phyloP scores from a whole-genome alignment of 2,113 vertebrate species.

The Microtus pennsylvanicus region DNA sequence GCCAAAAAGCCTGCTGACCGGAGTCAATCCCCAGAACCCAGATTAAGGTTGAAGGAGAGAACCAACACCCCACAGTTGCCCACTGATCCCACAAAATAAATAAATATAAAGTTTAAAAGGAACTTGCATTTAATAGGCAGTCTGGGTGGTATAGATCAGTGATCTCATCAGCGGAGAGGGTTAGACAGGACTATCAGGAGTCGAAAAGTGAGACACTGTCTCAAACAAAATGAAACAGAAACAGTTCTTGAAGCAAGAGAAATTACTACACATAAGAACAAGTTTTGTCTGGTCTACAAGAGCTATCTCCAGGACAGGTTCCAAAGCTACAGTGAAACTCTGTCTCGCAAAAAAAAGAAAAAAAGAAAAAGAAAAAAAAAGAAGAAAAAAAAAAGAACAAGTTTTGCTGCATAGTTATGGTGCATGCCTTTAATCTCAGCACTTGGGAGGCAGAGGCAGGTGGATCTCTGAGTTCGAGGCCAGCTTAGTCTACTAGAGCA shows the following conservation, averaged over 20 bases:
- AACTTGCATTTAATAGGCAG: not conserved
- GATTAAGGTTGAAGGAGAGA: not conserved
- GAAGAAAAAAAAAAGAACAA: not conserved
- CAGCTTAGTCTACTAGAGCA: not conserved
- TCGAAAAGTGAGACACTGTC: not conserved
- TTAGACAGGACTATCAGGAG: not conserved
- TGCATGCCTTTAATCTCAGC: not conserved
- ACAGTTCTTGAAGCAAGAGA: not conserved
- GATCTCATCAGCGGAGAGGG: too few relatives aligned
- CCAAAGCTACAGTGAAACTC: too few relatives aligned
- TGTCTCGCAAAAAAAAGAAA: too few relatives aligned
- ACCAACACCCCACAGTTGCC: not conserved
- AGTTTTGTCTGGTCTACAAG: too few relatives aligned
- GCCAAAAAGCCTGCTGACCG: not conserved
- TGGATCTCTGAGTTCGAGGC: not conserved
- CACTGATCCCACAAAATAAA: not conserved
- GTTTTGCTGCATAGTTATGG: not conserved
- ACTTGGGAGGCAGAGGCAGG: not conserved
- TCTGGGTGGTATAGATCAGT: not conserved
- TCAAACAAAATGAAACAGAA: not conserved
- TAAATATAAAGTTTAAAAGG: not conserved
- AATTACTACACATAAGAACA: not conserved
- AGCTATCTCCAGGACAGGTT: too few relatives aligned
- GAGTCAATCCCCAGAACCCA: not conserved
- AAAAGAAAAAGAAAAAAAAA: too few relatives aligned